phyloP scores from a whole-genome alignment of 2,113 vertebrate genomes.

The Agapornis roseicollis region DNA sequence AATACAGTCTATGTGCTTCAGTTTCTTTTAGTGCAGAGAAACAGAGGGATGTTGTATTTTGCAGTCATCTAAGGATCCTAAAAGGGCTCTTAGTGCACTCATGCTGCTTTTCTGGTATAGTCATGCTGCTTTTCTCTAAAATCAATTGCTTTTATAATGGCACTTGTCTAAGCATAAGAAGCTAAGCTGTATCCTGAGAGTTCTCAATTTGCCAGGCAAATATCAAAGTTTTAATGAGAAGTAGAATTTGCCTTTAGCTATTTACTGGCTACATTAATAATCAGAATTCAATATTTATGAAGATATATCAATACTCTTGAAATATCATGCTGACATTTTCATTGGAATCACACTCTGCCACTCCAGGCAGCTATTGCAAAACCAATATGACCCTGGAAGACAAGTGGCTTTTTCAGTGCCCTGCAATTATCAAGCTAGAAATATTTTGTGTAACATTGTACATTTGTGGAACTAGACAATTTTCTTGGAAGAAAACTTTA shows the following conservation, averaged over 20 bases:
- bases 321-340: constrained; percentile 41
- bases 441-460: neutral
- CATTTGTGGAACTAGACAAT: neutral
- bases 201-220: constrained; percentile 20
- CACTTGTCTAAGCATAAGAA: neutral
- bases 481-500: neutral
- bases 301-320: neutral
- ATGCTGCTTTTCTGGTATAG: neutral
- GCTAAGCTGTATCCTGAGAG: neutral
- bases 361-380: neutral
- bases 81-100: neutral
- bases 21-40: neutral
- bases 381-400: neutral
- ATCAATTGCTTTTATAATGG: neutral
- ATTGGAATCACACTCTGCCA: neutral
- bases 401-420: neutral
- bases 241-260: constrained; percentile 8
- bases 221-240: constrained; percentile 17
- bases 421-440: neutral
- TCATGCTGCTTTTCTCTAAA: neutral
- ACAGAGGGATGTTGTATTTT: neutral
- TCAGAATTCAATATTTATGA: constrained; percentile 27
- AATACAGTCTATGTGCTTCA: neutral
- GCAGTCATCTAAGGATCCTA: neutral
- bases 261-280: constrained; percentile 24